Conservation (phyloP, 2,797 vertebrate species). For the Clarias fuscus region DNA sequence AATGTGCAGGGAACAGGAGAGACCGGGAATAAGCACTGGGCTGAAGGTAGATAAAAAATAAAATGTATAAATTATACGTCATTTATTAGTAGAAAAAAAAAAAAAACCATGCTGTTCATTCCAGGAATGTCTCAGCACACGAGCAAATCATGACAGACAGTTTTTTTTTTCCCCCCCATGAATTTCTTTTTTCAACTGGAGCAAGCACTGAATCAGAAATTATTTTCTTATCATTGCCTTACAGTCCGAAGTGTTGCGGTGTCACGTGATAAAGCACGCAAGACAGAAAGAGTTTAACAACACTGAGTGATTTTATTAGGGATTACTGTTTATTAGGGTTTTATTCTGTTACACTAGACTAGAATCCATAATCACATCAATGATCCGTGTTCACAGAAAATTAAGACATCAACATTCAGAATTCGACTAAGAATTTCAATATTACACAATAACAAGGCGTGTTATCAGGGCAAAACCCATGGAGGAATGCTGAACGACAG, state of each 20-base stretch:
- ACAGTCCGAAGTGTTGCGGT: not conserved
- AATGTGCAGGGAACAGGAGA: not conserved
- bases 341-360: too few relatives aligned
- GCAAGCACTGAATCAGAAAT: not conserved
- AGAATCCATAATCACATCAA: not conserved
- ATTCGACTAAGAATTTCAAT: not conserved
- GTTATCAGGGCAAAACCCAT: not conserved
- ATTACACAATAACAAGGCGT: not conserved
- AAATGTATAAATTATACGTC: not conserved
- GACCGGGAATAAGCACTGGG: not conserved
- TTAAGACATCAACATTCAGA: not conserved
- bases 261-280: not conserved
- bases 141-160: not conserved
- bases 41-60: not conserved
- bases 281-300: not conserved
- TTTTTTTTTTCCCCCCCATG: not conserved
- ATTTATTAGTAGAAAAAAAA: not conserved
- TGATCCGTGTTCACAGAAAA: not conserved
- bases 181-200: not conserved
- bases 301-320: not conserved
- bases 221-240: not conserved
- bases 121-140: not conserved
- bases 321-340: not conserved
- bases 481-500: not conserved
- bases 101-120: not conserved